These are phyloP conservation scores for Uria aalge DNA, from an alignment of 2,113 vertebrate species.

Conservation along the genomic window DNA sequence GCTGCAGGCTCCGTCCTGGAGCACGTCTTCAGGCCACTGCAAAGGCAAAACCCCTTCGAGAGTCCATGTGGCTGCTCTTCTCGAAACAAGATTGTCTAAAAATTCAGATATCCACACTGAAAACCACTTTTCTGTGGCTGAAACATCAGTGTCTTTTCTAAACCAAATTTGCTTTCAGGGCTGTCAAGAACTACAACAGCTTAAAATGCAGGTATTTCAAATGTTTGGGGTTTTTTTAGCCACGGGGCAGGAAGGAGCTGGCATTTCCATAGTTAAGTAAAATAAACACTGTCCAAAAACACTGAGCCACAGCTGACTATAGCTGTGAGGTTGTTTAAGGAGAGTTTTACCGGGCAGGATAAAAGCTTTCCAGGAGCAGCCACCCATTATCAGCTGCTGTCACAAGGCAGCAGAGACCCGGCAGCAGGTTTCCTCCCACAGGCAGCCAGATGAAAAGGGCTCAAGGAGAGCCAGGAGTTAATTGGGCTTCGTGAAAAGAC, in stretches of 20 bases:
- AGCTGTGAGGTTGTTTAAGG: neutral
- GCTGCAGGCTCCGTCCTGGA: neutral
- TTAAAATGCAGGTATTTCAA: neutral
- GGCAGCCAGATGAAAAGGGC: neutral
- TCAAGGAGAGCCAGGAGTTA: neutral
- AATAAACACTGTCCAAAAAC: neutral
- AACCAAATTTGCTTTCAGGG: neutral
- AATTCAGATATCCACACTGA: neutral
- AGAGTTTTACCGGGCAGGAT: neutral
- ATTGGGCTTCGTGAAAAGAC: rapidly evolving
- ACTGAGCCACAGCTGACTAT: neutral
- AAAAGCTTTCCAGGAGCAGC: neutral
- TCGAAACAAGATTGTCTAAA: neutral
- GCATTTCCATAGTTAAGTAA: neutral
- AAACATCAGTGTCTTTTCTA: neutral
- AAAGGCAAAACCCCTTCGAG: neutral
- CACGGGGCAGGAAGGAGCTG: neutral
- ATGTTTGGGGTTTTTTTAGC: neutral
- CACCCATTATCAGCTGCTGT: neutral
- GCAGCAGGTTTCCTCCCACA: neutral
- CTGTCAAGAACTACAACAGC: neutral
- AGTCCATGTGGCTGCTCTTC: neutral
- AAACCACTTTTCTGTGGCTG: neutral
- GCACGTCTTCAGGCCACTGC: neutral
- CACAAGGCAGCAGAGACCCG: neutral